Base-by-base conservation (phyloP, 2,113 vertebrate genomes). In the Campylomormyrus tamandua region DNA sequence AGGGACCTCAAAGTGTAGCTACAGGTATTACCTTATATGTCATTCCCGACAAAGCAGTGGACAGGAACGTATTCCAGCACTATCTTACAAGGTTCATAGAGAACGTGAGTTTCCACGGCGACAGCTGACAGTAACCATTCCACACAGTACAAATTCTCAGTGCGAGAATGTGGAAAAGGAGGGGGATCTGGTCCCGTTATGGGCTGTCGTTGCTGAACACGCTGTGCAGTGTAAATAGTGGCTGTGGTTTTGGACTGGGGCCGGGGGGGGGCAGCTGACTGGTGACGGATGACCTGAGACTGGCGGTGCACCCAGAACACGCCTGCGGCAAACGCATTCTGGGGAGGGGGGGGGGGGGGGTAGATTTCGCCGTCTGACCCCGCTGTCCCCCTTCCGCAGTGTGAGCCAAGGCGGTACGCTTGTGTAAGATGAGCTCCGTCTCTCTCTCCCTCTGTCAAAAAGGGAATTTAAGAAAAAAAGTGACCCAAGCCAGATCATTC, bases 361-460 rank as follows among this genome's bases (percentile, higher is more conserved):
- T 17, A 46, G 62, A 17, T 52, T 48, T 53, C 58, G 2, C 8
- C 39, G 27, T 10, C 13, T 31, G 39, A 77, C 83, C 85, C 86
- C 39, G 1, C 21, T 45, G 89, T 87, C 27, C 10, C 62, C 10
- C 62, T 49, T 46, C 58, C 31, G 31, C 15, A 7, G 8, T 8
- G 13, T 27, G 50, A 39, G 45, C 58, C 58, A 53, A 27, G 89
- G 66, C 89, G 42, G 52, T 85, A 45, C 17, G 48, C 56, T 31
- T 2, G 66, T 87, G 91, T 92, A 92, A 92, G 87, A 48, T 50
- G 52, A 92, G 87, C 91, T 70, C 52, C 35, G n/a, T 74, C 85
- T 66, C 83, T 89, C 39, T 21, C 45, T 83, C 70, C 35, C 70
- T 77, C 27, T 77, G 70, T 39, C 70, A 77, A 19, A 77, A 39